phyloP scores from a whole-genome alignment of 2,888 invertebrate species.

The Ramazzottius varieornatus region DNA sequence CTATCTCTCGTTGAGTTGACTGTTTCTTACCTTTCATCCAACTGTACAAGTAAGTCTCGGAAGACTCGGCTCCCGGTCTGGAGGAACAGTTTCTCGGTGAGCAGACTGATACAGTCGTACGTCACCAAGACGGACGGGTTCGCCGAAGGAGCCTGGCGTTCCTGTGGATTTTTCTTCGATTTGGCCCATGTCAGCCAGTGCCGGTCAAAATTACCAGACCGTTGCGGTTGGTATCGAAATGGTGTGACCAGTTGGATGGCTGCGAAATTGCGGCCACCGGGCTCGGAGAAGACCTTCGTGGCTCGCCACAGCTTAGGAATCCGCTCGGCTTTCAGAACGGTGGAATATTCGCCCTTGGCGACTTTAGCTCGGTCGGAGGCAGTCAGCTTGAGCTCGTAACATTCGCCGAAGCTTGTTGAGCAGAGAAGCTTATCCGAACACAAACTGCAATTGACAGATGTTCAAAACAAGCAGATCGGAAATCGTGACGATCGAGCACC shows the following conservation, averaged over 20 bases:
- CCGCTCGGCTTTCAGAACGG: background rate
- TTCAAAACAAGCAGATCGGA: background rate
- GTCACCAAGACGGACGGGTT: background rate
- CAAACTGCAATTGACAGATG: background rate
- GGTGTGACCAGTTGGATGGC: background rate
- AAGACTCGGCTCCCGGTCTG: background rate
- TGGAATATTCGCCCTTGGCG: background rate
- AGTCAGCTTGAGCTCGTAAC: background rate
- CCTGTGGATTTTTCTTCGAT: background rate
- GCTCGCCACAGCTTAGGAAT: background rate
- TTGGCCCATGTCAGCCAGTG: background rate
- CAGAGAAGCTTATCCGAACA: background rate
- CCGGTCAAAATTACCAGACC: background rate
- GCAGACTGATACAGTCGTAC: background rate
- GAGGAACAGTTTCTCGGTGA: background rate
- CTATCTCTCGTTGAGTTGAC: too few relatives aligned
- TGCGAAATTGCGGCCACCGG: background rate
- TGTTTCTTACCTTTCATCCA: too few relatives aligned
- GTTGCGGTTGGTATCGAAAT: background rate
- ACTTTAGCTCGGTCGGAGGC: background rate
- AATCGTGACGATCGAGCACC: background rate
- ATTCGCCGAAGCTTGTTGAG: background rate
- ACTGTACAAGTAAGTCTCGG: too few relatives aligned
- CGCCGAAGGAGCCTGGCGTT: background rate
- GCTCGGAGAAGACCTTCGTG: background rate